Evolutionary conservation across 2,113 vertebrate species (phyloP).

Genomic region (Tyto alba): DNA sequence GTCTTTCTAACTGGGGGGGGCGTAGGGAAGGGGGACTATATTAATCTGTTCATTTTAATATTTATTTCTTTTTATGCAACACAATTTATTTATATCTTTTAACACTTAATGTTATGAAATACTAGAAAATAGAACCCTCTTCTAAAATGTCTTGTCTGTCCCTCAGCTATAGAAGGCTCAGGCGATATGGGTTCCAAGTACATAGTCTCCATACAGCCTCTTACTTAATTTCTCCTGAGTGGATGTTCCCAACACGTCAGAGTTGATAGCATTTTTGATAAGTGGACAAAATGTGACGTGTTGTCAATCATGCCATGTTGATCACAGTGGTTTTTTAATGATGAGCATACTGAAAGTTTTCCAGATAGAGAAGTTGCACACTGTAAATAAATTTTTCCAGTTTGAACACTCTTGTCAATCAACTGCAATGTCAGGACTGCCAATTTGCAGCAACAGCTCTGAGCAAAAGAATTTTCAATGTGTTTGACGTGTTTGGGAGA

Average conservation of each 20-base stretch:
- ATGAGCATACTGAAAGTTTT: background rate
- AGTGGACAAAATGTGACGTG: background rate
- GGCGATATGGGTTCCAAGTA: background rate
- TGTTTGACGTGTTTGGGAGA: background rate
- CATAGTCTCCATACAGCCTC: background rate
- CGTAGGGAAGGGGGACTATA: no score
- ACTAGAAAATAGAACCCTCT: background rate
- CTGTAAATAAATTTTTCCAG: background rate
- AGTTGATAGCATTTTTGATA: background rate
- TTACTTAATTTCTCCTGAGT: background rate
- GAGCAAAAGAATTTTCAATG: background rate
- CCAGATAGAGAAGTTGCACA: background rate
- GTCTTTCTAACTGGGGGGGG: no score
- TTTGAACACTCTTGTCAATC: background rate
- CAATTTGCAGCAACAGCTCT: background rate
- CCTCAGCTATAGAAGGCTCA: background rate
- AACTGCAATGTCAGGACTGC: background rate
- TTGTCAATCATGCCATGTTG: background rate
- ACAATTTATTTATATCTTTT: background rate
- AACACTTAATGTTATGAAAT: background rate
- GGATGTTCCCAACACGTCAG: background rate
- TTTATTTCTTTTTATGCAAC: background rate
- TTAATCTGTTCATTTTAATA: background rate
- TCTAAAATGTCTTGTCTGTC: background rate
- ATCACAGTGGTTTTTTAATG: background rate